Conservation (phyloP, 2,888 invertebrate genomes). For the Atherix ibis region DNA sequence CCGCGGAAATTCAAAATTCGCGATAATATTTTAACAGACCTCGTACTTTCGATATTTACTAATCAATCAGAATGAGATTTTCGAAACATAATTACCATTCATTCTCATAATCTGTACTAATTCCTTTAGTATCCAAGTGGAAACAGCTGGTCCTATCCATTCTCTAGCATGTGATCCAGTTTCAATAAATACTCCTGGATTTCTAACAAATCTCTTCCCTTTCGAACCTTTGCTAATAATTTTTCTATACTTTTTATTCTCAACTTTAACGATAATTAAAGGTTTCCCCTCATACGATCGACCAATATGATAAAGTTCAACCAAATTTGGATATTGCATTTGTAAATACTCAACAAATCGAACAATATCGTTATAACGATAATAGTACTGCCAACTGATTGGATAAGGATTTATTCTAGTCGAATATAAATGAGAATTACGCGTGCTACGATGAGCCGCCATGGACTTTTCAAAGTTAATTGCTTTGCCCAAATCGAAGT, state of each 20-base stretch:
- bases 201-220: slow-evolving; percentile 20
- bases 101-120: slow-evolving; percentile 46
- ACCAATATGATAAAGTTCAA: slow-evolving; percentile 54
- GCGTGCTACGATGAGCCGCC: not conserved
- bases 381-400: slow-evolving; percentile 56
- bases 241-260: slow-evolving; percentile 26
- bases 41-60: not conserved
- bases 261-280: slow-evolving; percentile 52
- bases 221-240: slow-evolving; percentile 14
- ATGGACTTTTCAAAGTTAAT: slow-evolving; percentile 48
- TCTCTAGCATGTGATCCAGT: slow-evolving; percentile 61
- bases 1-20: too few species aligned
- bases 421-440: not conserved
- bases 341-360: slow-evolving; percentile 53
- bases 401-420: slow-evolving; percentile 38
- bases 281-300: slow-evolving; percentile 56
- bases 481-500: slow-evolving; percentile 59
- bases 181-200: slow-evolving; percentile 67
- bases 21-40: too few species aligned
- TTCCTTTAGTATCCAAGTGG: slow-evolving; percentile 53
- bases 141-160: slow-evolving; percentile 66
- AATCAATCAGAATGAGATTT: slow-evolving; percentile 5
- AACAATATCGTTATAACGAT: slow-evolving; percentile 52
- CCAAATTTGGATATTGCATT: slow-evolving; percentile 44
- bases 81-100: slow-evolving; percentile 30